Conservation (phyloP, 2,113 vertebrate genomes). For the Microcebus jonahi region DNA sequence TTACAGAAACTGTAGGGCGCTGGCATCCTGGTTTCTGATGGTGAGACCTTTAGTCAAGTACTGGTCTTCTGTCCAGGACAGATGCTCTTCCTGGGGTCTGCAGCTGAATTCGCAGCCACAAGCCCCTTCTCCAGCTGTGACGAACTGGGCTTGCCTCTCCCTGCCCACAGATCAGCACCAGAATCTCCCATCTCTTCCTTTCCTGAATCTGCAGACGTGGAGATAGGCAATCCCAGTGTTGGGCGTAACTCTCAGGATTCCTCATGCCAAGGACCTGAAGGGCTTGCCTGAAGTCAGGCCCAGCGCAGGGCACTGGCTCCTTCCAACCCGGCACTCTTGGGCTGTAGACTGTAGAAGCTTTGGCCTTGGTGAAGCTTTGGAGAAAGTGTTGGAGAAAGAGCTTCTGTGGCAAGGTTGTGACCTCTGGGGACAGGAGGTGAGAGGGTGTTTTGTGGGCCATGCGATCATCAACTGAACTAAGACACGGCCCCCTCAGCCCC, state of each 20-base stretch:
- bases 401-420: background rate
- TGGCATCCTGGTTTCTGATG: background rate
- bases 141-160: background rate
- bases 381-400: background rate
- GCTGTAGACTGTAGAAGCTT: background rate
- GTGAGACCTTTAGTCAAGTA: background rate
- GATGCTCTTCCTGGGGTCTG: background rate
- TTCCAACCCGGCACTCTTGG: background rate
- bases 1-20: background rate
- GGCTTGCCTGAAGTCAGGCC: background rate
- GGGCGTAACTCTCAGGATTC: background rate
- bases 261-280: background rate
- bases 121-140: background rate
- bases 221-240: background rate
- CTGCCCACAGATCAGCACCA: background rate
- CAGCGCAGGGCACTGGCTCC: background rate
- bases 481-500: rapidly evolving
- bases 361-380: slow-evolving; percentile 1
- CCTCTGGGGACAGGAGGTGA: background rate
- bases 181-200: background rate
- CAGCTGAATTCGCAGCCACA: background rate
- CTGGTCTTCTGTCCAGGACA: background rate
- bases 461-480: background rate
- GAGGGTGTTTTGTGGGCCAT: background rate
- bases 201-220: background rate